Evolutionary conservation across 2,888 invertebrate genomes (phyloP).

Genomic region (Acanthosepion pharaonis): DNA sequence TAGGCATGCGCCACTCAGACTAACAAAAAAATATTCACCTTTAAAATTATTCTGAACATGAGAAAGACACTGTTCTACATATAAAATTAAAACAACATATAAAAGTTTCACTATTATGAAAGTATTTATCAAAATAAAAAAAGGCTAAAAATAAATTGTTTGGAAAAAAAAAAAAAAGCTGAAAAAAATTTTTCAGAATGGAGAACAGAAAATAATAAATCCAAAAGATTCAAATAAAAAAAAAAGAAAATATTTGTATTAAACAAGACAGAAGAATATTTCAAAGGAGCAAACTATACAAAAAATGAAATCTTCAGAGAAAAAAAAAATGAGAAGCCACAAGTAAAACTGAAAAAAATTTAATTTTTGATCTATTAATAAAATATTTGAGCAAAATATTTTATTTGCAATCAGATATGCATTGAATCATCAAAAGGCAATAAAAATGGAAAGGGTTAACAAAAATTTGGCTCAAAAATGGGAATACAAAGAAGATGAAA

Average conservation of each 20-base stretch:
- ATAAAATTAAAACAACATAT: background rate
- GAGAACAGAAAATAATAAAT: background rate
- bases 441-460: background rate
- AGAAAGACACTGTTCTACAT: background rate
- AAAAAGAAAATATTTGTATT: background rate
- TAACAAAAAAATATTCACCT: too few species aligned
- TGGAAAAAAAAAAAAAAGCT: background rate
- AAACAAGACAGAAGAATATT: background rate
- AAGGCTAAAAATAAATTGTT: background rate
- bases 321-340: background rate
- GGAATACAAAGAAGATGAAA: too few species aligned
- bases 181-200: background rate
- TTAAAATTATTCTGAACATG: too few species aligned
- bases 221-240: background rate
- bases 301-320: background rate
- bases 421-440: background rate
- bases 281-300: background rate
- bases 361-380: background rate
- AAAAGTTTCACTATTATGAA: too few species aligned
- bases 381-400: background rate
- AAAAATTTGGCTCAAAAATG: too few species aligned
- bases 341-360: background rate
- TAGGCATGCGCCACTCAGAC: background rate
- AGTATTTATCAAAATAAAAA: too few species aligned
- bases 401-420: background rate